These are phyloP conservation scores for Amphipoea oculea DNA, from an alignment of 2,888 invertebrate genomes.

Conservation along the genomic window DNA sequence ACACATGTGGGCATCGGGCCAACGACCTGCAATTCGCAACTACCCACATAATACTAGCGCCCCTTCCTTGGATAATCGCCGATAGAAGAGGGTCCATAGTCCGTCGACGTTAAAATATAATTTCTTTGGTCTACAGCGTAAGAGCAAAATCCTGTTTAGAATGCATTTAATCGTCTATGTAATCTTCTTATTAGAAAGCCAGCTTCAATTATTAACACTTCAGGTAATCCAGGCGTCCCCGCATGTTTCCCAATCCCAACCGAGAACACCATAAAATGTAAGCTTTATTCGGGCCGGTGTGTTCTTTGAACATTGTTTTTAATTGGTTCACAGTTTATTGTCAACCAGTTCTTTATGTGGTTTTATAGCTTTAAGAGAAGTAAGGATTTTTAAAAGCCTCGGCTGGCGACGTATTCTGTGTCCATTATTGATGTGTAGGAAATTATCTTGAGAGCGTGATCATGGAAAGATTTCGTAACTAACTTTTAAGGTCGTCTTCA, in stretches of 20 bases:
- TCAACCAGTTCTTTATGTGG: slow-evolving; percentile 53
- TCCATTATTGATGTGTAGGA: slow-evolving; percentile 38
- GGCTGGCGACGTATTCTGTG: slow-evolving; percentile 21
- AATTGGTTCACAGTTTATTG: slow-evolving; percentile 60
- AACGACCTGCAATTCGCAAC: slow-evolving; percentile 81
- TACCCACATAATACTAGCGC: slow-evolving; percentile 71
- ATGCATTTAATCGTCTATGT: slow-evolving; percentile 17
- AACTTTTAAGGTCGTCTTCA: slow-evolving; percentile 54
- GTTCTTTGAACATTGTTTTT: slow-evolving; percentile 60
- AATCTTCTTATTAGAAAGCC: slow-evolving; percentile 73
- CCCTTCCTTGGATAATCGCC: slow-evolving; percentile 51
- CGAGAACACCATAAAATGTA: slow-evolving; percentile 51
- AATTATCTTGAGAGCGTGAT: slow-evolving; percentile 56
- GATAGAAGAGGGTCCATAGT: slow-evolving; percentile 24
- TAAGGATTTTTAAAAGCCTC: slow-evolving; percentile 25
- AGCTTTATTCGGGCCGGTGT: slow-evolving; percentile 51
- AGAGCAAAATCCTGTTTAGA: slow-evolving; percentile 19
- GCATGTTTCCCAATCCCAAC: slow-evolving; percentile 57
- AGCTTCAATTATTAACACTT: slow-evolving; percentile 69
- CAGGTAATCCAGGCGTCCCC: slow-evolving; percentile 68
- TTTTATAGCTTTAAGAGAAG: slow-evolving; percentile 54
- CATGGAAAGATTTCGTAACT: slow-evolving; percentile 51
- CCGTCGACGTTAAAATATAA: not conserved
- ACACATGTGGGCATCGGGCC: slow-evolving; percentile 77
- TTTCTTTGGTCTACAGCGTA: slow-evolving; percentile 6